Conservation (phyloP, 2,113 vertebrate species). For the Crotalus helleri region DNA sequence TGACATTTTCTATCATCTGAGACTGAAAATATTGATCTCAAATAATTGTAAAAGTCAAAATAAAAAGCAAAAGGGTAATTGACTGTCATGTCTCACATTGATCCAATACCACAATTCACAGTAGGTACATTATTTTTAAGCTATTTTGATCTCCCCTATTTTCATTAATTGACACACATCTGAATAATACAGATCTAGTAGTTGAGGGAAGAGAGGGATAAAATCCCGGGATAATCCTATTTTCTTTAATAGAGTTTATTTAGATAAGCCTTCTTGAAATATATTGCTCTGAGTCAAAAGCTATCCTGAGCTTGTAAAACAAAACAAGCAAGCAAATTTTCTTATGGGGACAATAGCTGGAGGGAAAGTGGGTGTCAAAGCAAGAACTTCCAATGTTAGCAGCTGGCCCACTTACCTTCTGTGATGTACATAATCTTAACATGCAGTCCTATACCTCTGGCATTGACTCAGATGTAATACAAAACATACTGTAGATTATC, state of each 20-base stretch:
- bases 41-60: constrained; percentile 66
- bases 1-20: constrained; percentile 63
- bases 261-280: not conserved
- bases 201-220: not conserved
- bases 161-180: constrained; percentile 57
- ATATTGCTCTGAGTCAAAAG: not conserved
- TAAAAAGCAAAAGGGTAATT: constrained; percentile 72
- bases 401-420: not conserved
- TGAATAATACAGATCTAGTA: constrained; percentile 45
- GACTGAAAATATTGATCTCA: constrained; percentile 68
- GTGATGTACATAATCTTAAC: not conserved
- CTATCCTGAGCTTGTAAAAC: not conserved
- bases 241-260: not conserved
- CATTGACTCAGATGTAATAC: not conserved
- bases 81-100: constrained; percentile 65
- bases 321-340: not conserved
- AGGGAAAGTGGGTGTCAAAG: not conserved
- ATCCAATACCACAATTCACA: constrained; percentile 54
- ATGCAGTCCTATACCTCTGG: not conserved
- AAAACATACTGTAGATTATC: not conserved
- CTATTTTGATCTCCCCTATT: constrained; percentile 60
- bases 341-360: not conserved
- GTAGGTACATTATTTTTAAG: constrained; percentile 60
- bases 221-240: not conserved
- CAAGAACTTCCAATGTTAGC: no score